Percentiles rank a stretch among this genome's conserved stretches.
Evolutionary conservation across 92 coral and sea anemone genomes (phyloP).

Genomic region (Phenganax marumi): DNA sequence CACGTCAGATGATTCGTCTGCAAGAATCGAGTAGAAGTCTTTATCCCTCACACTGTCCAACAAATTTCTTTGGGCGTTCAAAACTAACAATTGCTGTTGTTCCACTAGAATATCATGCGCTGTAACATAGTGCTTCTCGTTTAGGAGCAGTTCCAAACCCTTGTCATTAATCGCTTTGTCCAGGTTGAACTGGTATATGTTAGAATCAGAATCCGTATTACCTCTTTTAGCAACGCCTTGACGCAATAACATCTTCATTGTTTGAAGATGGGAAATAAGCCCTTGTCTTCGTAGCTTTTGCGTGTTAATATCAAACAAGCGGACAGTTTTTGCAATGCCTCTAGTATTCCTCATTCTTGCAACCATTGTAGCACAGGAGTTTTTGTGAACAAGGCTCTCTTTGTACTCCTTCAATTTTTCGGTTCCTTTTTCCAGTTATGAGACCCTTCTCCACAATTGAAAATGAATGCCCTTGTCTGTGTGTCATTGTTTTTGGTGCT

Average conservation of each 20-base stretch:
- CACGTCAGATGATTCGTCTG: constrained; percentile 36
- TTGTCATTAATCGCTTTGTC: constrained; percentile 27
- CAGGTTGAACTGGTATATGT: constrained; percentile 30
- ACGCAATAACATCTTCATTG: constrained; percentile 36
- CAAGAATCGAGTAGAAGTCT: constrained; percentile 30
- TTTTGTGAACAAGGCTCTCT: constrained; percentile 26
- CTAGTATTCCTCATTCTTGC: background rate
- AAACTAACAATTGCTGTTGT: constrained; percentile 25
- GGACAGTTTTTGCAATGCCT: background rate
- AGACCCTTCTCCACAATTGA: constrained; percentile 16
- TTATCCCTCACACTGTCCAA: background rate
- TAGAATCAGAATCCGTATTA: constrained; percentile 7
- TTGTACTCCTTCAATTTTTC: constrained; percentile 29
- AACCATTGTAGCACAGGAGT: background rate
- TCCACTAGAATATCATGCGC: constrained; percentile 34
- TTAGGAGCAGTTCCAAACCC: constrained; percentile 17
- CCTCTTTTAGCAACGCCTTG: constrained; percentile 38
- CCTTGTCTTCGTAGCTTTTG: constrained; percentile 30
- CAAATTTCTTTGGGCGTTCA: constrained; percentile 17
- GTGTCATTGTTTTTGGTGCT: constrained; percentile 25
- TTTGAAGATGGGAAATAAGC: constrained; percentile 15
- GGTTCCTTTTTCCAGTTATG: constrained; percentile 26
- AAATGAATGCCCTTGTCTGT: constrained; percentile 13
- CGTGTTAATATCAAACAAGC: background rate
- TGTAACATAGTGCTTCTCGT: constrained; percentile 21